Percentiles rank a stretch among this genome's conserved stretches.
These are phyloP conservation scores for Coelogynopora nodosa DNA, from an alignment of 2,888 invertebrate species.

Conservation along the genomic window DNA sequence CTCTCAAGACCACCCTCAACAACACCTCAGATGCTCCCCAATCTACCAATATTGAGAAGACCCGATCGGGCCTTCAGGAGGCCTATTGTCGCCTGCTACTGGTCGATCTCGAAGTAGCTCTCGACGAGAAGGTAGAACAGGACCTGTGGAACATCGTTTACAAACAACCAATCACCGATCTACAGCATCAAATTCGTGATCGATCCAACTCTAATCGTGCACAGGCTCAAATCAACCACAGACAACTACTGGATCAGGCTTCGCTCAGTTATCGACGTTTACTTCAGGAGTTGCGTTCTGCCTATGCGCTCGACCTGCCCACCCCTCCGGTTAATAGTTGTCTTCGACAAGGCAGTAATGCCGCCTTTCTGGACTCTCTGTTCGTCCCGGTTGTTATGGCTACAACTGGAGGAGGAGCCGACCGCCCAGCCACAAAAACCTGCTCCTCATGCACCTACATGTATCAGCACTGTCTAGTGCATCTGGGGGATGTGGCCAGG, in stretches of 20 bases:
- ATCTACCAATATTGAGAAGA: background rate
- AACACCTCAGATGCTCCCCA: background rate
- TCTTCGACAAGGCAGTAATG: slow-evolving; percentile 50
- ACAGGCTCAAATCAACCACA: slow-evolving; percentile 74
- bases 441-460: slow-evolving; percentile 74
- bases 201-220: slow-evolving; percentile 74
- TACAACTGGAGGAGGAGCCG: too few relatives aligned
- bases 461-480: slow-evolving; percentile 81
- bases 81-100: slow-evolving; percentile 67
- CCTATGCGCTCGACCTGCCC: background rate
- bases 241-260: slow-evolving; percentile 77
- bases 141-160: slow-evolving; percentile 83
- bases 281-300: background rate
- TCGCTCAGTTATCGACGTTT: slow-evolving; percentile 75
- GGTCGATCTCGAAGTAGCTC: slow-evolving; percentile 76
- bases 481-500: slow-evolving; percentile 77
- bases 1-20: background rate
- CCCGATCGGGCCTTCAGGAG: slow-evolving; percentile 61
- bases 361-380: background rate
- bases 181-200: slow-evolving; percentile 75
- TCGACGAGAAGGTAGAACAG: slow-evolving; percentile 82
- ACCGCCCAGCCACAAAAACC: background rate
- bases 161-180: slow-evolving; percentile 76
- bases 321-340: slow-evolving; percentile 64
- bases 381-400: background rate